Conservation (phyloP, 2,113 vertebrate species). For the Pituophis catenifer region DNA sequence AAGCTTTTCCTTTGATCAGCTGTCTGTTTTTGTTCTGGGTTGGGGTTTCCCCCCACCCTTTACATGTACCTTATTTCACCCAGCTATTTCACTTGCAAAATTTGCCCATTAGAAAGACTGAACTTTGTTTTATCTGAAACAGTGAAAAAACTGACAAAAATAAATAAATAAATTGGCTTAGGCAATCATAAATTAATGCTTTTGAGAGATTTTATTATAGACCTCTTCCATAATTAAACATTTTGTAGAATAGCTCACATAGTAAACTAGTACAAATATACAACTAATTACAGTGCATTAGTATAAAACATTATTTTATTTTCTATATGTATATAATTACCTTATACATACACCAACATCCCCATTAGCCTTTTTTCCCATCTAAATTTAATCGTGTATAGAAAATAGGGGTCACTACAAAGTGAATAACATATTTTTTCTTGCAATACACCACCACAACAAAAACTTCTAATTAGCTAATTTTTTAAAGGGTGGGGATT, state of each 20-base stretch:
- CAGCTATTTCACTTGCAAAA: not conserved
- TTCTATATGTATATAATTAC: not conserved
- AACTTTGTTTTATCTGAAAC: not conserved
- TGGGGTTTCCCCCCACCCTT: not conserved
- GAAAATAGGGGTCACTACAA: conserved; percentile 50
- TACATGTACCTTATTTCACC: not conserved
- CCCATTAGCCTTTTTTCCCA: not conserved
- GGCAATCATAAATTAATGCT: not conserved
- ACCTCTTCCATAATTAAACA: not conserved
- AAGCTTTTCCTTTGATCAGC: not conserved
- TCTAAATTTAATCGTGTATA: conserved; percentile 38
- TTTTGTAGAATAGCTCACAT: not conserved
- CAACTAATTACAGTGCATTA: not conserved
- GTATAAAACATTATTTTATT: not conserved
- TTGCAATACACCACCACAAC: conserved; percentile 33
- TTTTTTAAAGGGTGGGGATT: conserved; percentile 34
- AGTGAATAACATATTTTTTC: conserved; percentile 51
- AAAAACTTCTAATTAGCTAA: conserved; percentile 40
- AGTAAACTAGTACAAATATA: not conserved
- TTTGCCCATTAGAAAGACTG: not conserved
- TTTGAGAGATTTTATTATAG: not conserved
- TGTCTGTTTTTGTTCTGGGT: not conserved
- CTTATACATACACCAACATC: not conserved
- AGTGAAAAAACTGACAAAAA: conserved; percentile 1
- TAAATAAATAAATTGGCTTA: conserved; percentile 7